phyloP scores from a whole-genome alignment of 2,797 vertebrate species.

The Psittacula derbiana region DNA sequence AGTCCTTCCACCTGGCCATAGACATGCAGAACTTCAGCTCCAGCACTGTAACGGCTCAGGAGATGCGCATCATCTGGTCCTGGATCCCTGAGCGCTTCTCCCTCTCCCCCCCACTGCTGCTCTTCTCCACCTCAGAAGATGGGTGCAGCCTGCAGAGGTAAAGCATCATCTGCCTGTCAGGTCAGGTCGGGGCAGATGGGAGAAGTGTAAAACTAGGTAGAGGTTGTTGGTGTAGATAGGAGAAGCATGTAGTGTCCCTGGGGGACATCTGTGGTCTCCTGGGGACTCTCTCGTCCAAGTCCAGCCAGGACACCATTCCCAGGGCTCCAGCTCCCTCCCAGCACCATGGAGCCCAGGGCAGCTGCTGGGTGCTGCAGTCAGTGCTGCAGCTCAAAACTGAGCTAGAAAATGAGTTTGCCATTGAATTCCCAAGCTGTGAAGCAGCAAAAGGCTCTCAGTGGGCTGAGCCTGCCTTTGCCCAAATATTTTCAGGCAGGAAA shows the following conservation, averaged over 20 bases:
- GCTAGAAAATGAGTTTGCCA: neutral
- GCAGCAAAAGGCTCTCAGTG: neutral
- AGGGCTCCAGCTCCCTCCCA: neutral
- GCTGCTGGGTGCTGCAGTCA: neutral
- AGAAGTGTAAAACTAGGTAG: neutral
- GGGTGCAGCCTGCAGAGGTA: constrained; percentile 83
- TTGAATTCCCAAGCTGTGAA: neutral
- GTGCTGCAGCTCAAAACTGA: neutral
- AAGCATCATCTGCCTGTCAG: neutral
- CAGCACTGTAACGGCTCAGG: constrained; percentile 78
- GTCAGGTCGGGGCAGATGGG: rapidly evolving
- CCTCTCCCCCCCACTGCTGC: constrained; percentile 80
- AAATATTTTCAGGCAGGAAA: neutral
- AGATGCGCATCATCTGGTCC: constrained; percentile 89
- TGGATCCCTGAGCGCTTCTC: constrained; percentile 91
- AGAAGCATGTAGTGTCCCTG: neutral
- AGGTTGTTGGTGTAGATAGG: neutral
- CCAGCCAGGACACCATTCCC: neutral
- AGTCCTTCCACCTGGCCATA: constrained; percentile 77
- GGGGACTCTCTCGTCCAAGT: neutral
- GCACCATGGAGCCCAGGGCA: rapidly evolving
- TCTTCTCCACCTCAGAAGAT: constrained; percentile 80
- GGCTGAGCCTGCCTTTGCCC: neutral
- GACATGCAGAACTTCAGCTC: constrained; percentile 82
- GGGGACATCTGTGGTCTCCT: neutral